Evolutionary conservation across 2,113 vertebrate genomes (phyloP).

Genomic region (human (Homo sapiens)): GRCh38 chr6:136732501-136733000

Average conservation of each 20-base stretch:
- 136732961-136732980: background rate
- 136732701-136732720: background rate
- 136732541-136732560: background rate
- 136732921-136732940: conserved; percentile 10
- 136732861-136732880: background rate
- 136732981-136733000: background rate
- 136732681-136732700: background rate
- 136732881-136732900: background rate
- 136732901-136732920: background rate
- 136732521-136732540: background rate
- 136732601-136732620: background rate
- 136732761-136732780: background rate
- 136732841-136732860: background rate
- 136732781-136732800: background rate
- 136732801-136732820: background rate
- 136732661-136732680: background rate
- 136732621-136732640: background rate
- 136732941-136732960: conserved; percentile 7
- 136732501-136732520: background rate
- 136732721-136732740: background rate
- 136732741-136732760: background rate
- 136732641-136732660: background rate
- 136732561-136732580: background rate
- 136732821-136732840: background rate
- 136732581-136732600: fast-evolving